phyloP scores from a whole-genome alignment of 2,113 vertebrate genomes.

The Phalacrocorax pelagicus region DNA sequence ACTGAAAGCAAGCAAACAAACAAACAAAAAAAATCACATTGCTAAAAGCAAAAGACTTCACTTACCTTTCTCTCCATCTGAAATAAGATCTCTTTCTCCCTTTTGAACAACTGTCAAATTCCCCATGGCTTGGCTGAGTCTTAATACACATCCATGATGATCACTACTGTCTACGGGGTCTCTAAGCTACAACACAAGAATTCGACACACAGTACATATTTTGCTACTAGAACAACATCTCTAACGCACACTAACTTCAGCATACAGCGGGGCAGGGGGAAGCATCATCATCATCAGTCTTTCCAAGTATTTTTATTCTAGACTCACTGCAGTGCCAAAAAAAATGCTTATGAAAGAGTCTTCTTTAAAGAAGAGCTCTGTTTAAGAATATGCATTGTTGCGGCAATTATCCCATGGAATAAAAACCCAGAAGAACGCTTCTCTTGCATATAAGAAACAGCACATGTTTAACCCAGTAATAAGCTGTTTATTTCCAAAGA shows the following conservation, averaged over 20 bases:
- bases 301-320: background rate
- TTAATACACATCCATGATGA: conserved; percentile 78
- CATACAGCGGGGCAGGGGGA: background rate
- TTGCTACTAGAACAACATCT: background rate
- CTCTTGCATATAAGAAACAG: background rate
- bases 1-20: background rate
- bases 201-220: conserved; percentile 25
- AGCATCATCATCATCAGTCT: background rate
- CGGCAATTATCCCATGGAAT: background rate
- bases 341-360: background rate
- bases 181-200: conserved; percentile 79
- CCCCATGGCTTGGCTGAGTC: conserved; percentile 91
- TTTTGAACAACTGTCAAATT: conserved; percentile 93
- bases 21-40: background rate
- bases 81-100: conserved; percentile 91
- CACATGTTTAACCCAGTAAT: background rate
- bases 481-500: background rate
- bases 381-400: background rate
- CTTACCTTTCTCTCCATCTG: conserved; percentile 90
- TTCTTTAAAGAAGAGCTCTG: background rate
- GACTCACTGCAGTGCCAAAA: background rate
- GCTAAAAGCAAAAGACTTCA: background rate
- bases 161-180: conserved; percentile 82
- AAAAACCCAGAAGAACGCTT: background rate
- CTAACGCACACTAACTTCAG: background rate